phyloP scores from a whole-genome alignment of 2,888 invertebrate genomes.

The Stomorhina lunata region DNA sequence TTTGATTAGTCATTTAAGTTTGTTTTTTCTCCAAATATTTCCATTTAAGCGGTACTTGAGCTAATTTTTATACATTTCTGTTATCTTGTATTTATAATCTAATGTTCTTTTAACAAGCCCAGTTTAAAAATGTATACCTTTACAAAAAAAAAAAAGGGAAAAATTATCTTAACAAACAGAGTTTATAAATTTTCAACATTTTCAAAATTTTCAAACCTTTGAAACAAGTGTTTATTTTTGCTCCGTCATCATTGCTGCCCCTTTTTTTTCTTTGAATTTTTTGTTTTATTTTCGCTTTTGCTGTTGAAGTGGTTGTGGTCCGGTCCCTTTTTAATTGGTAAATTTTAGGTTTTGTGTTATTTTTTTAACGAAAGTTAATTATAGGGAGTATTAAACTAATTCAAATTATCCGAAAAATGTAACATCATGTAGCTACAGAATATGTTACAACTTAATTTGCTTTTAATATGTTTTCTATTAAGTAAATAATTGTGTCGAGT shows the following conservation, averaged over 20 bases:
- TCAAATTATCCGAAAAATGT: conserved; percentile 7
- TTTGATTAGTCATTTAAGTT: conserved; percentile 39
- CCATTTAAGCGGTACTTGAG: conserved; percentile 54
- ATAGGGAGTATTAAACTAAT: conserved; percentile 28
- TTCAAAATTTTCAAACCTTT: not conserved
- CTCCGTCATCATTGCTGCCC: conserved; percentile 52
- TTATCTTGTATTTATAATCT: conserved; percentile 53
- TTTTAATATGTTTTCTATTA: not conserved
- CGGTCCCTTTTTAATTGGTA: conserved; percentile 60
- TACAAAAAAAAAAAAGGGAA: not conserved
- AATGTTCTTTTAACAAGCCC: conserved; percentile 65
- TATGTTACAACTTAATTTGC: conserved; percentile 29
- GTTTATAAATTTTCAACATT: not conserved
- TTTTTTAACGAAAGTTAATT: conserved; percentile 39
- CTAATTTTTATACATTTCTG: conserved; percentile 44
- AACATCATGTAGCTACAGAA: conserved; percentile 14
- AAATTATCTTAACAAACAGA: conserved; percentile 34
- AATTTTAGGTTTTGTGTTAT: conserved; percentile 27
- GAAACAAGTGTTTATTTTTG: conserved; percentile 48
- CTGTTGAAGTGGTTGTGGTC: conserved; percentile 57
- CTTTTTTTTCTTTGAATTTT: not conserved
- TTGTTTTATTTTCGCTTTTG: conserved; percentile 15
- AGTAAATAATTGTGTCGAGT: not conserved
- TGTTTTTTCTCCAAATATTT: conserved; percentile 18
- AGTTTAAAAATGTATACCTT: conserved; percentile 36